Evolutionary conservation across 2,113 vertebrate species (phyloP), one percentile per base, ranked within the genome.

Genomic region (Coturnix japonica): DNA sequence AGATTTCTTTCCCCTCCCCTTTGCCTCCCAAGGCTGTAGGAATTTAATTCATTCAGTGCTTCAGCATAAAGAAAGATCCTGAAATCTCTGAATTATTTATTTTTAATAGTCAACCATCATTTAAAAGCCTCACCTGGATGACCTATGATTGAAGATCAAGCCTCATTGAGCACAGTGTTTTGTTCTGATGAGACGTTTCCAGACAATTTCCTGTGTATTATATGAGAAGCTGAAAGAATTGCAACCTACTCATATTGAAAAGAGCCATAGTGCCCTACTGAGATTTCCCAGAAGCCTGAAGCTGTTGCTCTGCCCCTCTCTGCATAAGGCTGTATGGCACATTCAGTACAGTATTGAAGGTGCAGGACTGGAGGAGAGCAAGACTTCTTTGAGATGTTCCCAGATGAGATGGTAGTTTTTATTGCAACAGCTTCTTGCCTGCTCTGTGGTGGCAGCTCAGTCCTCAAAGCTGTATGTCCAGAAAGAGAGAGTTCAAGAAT

Each of bases 21-120:
- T 89, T 85, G 54, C 64, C 43, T 94, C 64, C 60, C 67, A 85
- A 73, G 63, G 61, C 46, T 63, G 46, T 43, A 71, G 71, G 75
- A 82, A 82, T 74, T 18, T 85, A 95, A 85, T 71, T 30, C 23
- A 44, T 80, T 91, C 71, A 74, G 56, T 8, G 26, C 33, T 76
- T 18, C 31, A 67, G 60, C 20, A 59, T 56, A 73, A 72, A 91
- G n/a, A 80, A n/a, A 80, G 60, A 56, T 51, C 33, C 87, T 61
- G 78, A 91, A 87, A 93, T 77, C 64, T 70, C 64, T 94, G 84
- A 92, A 94, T 95, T 95, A 96, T 91, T 91, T 95, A 89, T 95
- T 89, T 95, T 92, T 93, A 94, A 82, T 92, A 93, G 89, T 89
- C 94, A 91, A 66, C 63, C 51, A 25, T 92, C 59, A 93, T 89